phyloP scores from a whole-genome alignment of 2,113 vertebrate species.

The Girardinichthys multiradiatus region DNA sequence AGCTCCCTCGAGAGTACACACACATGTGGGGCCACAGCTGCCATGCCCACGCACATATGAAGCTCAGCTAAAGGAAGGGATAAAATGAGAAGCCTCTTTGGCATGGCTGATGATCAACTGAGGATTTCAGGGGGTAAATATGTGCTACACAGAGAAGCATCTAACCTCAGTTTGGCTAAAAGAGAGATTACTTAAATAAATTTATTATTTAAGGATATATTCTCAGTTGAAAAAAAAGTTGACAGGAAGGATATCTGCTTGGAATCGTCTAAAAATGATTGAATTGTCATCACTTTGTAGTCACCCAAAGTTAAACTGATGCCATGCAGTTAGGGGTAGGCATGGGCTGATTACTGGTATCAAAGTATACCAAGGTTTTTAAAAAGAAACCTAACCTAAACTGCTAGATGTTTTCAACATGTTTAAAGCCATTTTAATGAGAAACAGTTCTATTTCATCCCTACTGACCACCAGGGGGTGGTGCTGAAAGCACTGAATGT shows the following conservation, averaged over 20 bases:
- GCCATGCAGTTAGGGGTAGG: background rate
- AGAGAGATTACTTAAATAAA: background rate
- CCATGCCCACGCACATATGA: constrained; percentile 29
- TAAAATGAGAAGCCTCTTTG: constrained; percentile 1
- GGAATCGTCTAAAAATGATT: background rate
- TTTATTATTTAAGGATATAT: background rate
- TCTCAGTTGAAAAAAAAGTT: background rate
- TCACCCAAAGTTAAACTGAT: background rate
- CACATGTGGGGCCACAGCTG: constrained; percentile 50
- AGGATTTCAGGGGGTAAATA: constrained; percentile 22
- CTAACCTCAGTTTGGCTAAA: constrained; percentile 16
- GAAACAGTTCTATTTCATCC: too few species aligned
- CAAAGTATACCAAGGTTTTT: background rate
- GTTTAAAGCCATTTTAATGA: too few species aligned
- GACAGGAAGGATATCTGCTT: too few species aligned
- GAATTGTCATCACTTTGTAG: background rate
- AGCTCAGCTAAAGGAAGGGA: constrained; percentile 3
- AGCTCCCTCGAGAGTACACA: constrained; percentile 53
- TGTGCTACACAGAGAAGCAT: constrained; percentile 11
- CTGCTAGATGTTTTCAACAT: too few species aligned
- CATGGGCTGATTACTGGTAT: background rate
- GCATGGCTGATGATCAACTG: constrained; percentile 59
- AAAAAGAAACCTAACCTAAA: too few species aligned
- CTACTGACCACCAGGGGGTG: too few species aligned
- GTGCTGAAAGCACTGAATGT: too few species aligned